Percentiles rank a stretch among this genome's conserved stretches.
phyloP scores from a whole-genome alignment of 2,888 invertebrate species.

The Phyllotreta striolata region DNA sequence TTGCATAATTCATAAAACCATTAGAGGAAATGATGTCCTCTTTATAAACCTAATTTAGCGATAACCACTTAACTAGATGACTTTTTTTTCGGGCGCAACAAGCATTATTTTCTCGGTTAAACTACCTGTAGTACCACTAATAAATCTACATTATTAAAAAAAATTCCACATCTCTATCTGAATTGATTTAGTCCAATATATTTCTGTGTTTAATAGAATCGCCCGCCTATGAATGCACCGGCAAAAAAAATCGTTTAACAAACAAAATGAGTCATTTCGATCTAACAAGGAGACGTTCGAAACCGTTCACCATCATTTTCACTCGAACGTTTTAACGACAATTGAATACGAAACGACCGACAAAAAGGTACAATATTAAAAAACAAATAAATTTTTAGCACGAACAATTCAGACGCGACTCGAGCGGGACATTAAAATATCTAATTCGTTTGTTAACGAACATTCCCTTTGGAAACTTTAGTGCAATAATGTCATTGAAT shows the following conservation, averaged over 20 bases:
- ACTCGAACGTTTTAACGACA: slow-evolving; percentile 9
- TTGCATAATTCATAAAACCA: too few species aligned
- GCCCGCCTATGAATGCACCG: background rate
- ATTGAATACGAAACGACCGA: slow-evolving; percentile 2
- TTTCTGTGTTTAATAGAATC: background rate
- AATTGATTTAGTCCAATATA: background rate
- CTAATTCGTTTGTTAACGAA: too few species aligned
- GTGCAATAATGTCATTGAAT: too few species aligned
- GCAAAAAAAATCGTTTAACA: slow-evolving; percentile 6
- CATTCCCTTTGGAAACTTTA: too few species aligned
- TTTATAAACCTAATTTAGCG: too few species aligned
- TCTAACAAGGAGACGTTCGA: slow-evolving; percentile 5
- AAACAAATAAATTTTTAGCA: slow-evolving; percentile 9
- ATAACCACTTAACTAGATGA: too few species aligned
- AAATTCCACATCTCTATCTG: slow-evolving; percentile 6
- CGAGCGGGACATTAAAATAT: too few species aligned
- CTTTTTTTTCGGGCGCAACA: too few species aligned
- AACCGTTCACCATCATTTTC: slow-evolving; percentile 15
- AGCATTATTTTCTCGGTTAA: too few species aligned
- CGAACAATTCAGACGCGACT: background rate
- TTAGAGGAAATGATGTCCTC: too few species aligned
- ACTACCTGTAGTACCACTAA: too few species aligned
- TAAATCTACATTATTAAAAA: too few species aligned
- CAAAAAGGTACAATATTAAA: slow-evolving; percentile 8
- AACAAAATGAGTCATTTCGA: slow-evolving; percentile 21